A percentile compares a stretch with the other conserved stretches of the same genome.
Conservation (phyloP, 2,888 invertebrate genomes). For the Limnephilus marmoratus region DNA sequence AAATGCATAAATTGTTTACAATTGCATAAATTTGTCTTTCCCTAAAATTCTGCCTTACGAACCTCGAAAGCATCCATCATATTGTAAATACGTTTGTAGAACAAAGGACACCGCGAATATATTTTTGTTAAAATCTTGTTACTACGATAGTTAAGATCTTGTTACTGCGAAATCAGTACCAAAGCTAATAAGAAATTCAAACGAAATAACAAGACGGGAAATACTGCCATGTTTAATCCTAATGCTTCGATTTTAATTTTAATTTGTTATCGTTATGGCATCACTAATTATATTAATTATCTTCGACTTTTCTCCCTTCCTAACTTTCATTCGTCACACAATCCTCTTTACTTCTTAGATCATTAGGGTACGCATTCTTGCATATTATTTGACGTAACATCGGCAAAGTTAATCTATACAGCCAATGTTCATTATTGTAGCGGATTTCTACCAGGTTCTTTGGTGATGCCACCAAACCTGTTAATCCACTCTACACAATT, state of each 20-base stretch:
- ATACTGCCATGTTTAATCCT: not conserved
- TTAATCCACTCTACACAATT: constrained; percentile 18
- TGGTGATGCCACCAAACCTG: constrained; percentile 33
- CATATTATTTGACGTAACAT: constrained; percentile 37
- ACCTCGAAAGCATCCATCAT: no score
- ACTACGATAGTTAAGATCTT: not conserved
- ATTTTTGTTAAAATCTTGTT: no score
- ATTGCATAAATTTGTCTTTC: no score
- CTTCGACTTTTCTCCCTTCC: not conserved
- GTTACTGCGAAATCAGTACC: not conserved
- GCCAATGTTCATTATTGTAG: not conserved
- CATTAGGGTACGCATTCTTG: constrained; percentile 12
- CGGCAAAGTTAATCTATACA: not conserved
- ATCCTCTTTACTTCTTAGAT: not conserved
- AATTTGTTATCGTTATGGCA: no score
- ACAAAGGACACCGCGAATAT: not conserved
- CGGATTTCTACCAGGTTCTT: not conserved
- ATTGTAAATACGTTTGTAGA: no score
- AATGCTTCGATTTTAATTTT: not conserved
- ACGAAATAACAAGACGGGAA: not conserved
- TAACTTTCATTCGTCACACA: not conserved
- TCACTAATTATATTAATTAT: no score
- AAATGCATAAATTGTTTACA: no score
- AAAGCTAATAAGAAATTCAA: not conserved
- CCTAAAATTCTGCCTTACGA: no score